A percentile compares a stretch with the other conserved stretches of the same genome.
phyloP scores from a whole-genome alignment of 2,797 vertebrate species.

The Craterocephalus amniculus region DNA sequence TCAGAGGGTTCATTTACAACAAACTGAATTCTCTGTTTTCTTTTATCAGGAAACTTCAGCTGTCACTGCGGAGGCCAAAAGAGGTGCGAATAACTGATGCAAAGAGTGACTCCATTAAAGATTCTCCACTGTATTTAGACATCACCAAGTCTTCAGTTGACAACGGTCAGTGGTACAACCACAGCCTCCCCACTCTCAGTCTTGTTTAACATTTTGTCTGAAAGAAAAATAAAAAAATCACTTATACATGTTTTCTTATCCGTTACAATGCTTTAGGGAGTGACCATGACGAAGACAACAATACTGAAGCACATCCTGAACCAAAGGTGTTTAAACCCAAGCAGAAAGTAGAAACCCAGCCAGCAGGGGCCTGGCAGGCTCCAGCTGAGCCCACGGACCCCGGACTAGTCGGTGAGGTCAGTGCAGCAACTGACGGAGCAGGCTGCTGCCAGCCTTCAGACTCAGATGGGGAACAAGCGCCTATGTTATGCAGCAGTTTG shows the following conservation, averaged over 20 bases:
- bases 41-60: conserved; percentile 70
- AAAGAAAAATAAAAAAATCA: neutral
- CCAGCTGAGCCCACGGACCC: conserved; percentile 65
- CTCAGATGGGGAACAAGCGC: conserved; percentile 73
- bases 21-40: neutral
- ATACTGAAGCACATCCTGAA: conserved; percentile 67
- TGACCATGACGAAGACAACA: conserved; percentile 83
- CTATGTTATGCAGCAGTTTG: conserved; percentile 69
- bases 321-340: conserved; percentile 72
- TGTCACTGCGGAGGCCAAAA: conserved; percentile 51
- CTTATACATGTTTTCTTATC: no score
- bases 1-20: neutral
- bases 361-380: conserved; percentile 52
- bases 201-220: no score
- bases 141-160: conserved; percentile 65
- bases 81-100: conserved; percentile 42
- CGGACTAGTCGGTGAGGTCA: conserved; percentile 69
- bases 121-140: conserved; percentile 24
- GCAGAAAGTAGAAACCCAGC: conserved; percentile 57
- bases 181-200: neutral
- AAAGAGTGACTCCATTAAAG: conserved; percentile 16
- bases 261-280: conserved; percentile 83
- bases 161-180: neutral
- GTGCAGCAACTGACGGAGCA: conserved; percentile 73
- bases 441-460: conserved; percentile 44